Percentiles rank a stretch among this genome's conserved stretches.
phyloP scores from a whole-genome alignment of 2,797 vertebrate species.

The Neoniphon sammara region DNA sequence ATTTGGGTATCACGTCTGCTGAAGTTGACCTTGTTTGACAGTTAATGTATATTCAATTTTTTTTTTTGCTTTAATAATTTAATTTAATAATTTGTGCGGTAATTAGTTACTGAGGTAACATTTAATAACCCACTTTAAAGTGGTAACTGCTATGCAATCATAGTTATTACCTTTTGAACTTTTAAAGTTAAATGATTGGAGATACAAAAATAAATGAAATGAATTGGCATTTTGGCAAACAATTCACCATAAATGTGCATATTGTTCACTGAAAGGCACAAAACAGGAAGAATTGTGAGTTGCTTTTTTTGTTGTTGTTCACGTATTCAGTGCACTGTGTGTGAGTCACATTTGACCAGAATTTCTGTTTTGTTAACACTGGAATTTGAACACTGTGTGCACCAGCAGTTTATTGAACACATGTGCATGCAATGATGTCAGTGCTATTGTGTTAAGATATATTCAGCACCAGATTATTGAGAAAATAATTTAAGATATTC shows the following conservation, averaged over 20 bases:
- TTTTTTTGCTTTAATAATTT: not conserved
- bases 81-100: no score
- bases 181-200: no score
- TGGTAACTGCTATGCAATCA: no score
- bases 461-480: slow-evolving; percentile 14
- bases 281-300: not conserved
- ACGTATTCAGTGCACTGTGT: no score
- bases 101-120: not conserved
- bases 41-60: not conserved
- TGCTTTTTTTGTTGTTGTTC: not conserved
- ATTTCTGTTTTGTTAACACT: not conserved
- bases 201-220: no score
- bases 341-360: not conserved
- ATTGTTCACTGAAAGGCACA: not conserved
- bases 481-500: slow-evolving; percentile 3
- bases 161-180: no score
- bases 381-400: slow-evolving; percentile 8
- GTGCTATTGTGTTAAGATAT: slow-evolving; percentile 25
- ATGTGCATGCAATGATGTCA: slow-evolving; percentile 27
- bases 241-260: no score
- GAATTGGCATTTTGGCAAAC: no score
- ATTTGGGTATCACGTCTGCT: slow-evolving; percentile 31
- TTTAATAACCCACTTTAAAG: no score
- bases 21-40: slow-evolving; percentile 11
- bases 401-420: slow-evolving; percentile 32